Base-by-base conservation (phyloP, 2,888 invertebrate species). In the Litoditis marina region DNA sequence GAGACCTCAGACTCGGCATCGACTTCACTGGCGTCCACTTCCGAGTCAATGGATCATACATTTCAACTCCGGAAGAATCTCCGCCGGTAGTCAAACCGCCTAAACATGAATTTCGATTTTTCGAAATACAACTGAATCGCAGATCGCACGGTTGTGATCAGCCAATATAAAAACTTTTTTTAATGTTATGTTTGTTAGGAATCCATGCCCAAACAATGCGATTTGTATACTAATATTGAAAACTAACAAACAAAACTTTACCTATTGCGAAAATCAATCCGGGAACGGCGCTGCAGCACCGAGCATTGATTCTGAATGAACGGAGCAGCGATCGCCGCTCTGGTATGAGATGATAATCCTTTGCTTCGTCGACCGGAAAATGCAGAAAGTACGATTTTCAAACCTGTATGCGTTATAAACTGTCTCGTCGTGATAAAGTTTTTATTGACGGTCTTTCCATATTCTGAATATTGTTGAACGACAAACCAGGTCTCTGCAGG, bases 331-430 rank as follows among this genome's bases (percentile, higher is more conserved):
- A 87, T 7, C 91, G 86, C 67, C 92, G 85, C 83, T 92, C 91
- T 1, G 92, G 92, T 87, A 92, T 89, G 63, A 92, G 85, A 83
- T 92, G 91, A 83, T 90, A 92, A 81, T 92, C 91, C 82, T 90
- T 88, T 0, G 92, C 92, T 84, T 92, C 92, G 83, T 92, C 92
- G 56, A 92, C 69, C 66, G 65, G 42, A 50, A 57, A 19, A 22
- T 13, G 5, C 2, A 16, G 83, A 51, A 92, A 85, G 42, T n/a
- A n/a, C n/a, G n/a, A n/a, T n/a, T n/a, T n/a, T n/a, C n/a, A n/a
- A n/a, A n/a, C n/a, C n/a, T n/a, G n/a, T n/a, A n/a, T n/a, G n/a
- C n/a, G n/a, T n/a, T n/a, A n/a, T n/a, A n/a, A n/a, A n/a, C n/a
- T n/a, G n/a, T n/a, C n/a, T n/a, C n/a, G n/a, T n/a, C n/a, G n/a